These are phyloP conservation scores for Cotesia glomerata DNA, from an alignment of 1,140 invertebrate genomes.

Conservation along the genomic window DNA sequence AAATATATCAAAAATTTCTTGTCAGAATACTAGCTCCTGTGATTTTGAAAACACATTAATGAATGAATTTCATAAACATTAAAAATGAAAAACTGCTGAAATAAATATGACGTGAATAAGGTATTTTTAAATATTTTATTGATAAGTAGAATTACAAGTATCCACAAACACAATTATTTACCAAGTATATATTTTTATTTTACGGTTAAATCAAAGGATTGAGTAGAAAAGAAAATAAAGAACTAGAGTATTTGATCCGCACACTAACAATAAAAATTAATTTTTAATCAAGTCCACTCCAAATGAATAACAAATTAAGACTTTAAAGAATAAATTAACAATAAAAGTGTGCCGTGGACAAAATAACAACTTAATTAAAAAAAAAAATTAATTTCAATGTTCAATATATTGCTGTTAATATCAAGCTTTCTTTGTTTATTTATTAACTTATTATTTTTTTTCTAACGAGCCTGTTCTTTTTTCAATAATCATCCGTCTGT, in stretches of 20 bases:
- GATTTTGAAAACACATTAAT: too few relatives aligned
- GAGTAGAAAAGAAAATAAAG: neutral
- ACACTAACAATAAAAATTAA: too few relatives aligned
- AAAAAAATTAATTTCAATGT: neutral
- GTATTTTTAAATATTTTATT: conserved; percentile 26
- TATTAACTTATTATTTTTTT: neutral
- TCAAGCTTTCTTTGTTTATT: neutral
- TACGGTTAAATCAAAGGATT: conserved; percentile 6
- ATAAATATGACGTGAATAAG: too few relatives aligned
- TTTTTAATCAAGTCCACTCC: too few relatives aligned
- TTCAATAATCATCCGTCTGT: conserved; percentile 18
- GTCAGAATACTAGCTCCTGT: too few relatives aligned
- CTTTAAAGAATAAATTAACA: neutral
- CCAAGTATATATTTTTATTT: conserved; percentile 10
- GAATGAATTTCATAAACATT: too few relatives aligned
- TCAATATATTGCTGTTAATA: conserved; percentile 17
- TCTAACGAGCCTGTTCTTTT: conserved; percentile 2
- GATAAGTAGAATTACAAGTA: conserved; percentile 40
- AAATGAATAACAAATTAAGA: neutral
- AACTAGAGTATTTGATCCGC: neutral
- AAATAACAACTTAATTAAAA: too few relatives aligned
- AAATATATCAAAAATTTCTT: too few relatives aligned
- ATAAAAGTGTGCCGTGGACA: too few relatives aligned
- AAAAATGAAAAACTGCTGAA: too few relatives aligned
- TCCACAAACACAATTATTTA: conserved; percentile 38